phyloP scores from a whole-genome alignment of 1,140 invertebrate genomes.

The Gerris buenoi region DNA sequence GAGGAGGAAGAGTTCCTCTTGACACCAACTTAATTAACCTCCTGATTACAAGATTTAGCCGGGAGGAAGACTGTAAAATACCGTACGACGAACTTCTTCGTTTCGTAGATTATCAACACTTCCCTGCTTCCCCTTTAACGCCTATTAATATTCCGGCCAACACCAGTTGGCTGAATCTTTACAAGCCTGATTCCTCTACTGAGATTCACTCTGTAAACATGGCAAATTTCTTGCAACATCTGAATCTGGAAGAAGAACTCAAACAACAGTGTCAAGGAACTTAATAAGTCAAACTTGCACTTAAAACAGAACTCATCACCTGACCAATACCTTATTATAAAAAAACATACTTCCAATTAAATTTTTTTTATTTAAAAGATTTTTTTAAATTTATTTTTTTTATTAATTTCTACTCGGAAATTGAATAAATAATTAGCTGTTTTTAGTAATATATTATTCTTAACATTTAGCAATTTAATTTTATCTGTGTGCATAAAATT shows the following conservation, averaged over 20 bases:
- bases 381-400: no score
- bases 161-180: not conserved
- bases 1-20: slow-evolving; percentile 47
- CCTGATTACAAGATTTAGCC: not conserved
- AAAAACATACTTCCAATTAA: no score
- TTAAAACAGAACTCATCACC: no score
- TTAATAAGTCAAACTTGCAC: no score
- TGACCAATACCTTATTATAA: no score
- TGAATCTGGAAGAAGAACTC: not conserved
- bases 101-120: not conserved
- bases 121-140: not conserved
- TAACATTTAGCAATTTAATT: no score
- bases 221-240: not conserved
- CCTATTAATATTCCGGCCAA: not conserved
- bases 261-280: not conserved
- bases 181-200: not conserved
- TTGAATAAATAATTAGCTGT: no score
- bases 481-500: no score
- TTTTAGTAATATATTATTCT: no score
- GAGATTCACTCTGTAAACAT: not conserved
- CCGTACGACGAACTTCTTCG: not conserved
- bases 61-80: not conserved
- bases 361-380: no score
- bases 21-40: slow-evolving; percentile 39
- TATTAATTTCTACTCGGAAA: no score